Percentiles rank a stretch among this genome's conserved stretches.
Evolutionary conservation across 2,888 invertebrate genomes (phyloP).

Genomic region (Gandaritis pyraliata): DNA sequence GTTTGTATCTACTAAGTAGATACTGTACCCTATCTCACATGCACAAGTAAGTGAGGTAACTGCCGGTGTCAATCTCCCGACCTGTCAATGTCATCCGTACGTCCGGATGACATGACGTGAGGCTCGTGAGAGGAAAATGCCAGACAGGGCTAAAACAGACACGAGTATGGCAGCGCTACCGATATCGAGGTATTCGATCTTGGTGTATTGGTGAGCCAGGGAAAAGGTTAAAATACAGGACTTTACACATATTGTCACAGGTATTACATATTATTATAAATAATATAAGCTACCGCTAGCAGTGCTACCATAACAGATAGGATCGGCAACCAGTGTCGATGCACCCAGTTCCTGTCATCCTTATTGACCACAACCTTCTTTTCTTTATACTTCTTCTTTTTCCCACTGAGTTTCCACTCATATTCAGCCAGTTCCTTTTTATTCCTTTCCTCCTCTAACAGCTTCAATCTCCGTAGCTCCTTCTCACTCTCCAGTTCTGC

Average conservation of each 20-base stretch:
- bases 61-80: too few relatives aligned
- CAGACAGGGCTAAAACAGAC: too few relatives aligned
- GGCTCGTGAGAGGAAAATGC: too few relatives aligned
- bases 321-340: slow-evolving; percentile 75
- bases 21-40: too few relatives aligned
- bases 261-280: slow-evolving; percentile 46
- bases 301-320: slow-evolving; percentile 57
- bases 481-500: slow-evolving; percentile 80
- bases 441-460: slow-evolving; percentile 87
- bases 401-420: slow-evolving; percentile 90
- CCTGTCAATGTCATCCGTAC: too few relatives aligned
- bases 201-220: too few relatives aligned
- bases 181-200: too few relatives aligned
- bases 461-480: slow-evolving; percentile 82
- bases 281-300: slow-evolving; percentile 55
- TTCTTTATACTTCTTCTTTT: slow-evolving; percentile 82
- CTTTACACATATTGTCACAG: slow-evolving; percentile 6
- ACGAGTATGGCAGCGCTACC: too few relatives aligned
- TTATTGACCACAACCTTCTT: slow-evolving; percentile 73
- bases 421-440: slow-evolving; percentile 89
- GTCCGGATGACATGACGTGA: too few relatives aligned
- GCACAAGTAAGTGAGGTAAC: too few relatives aligned
- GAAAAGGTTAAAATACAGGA: too few relatives aligned
- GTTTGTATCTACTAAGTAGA: too few relatives aligned
- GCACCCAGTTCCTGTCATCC: slow-evolving; percentile 70